A percentile compares a stretch with the other conserved stretches of the same genome.
These are phyloP conservation scores for Drosophila fulvimacula DNA, from an alignment of 2,888 invertebrate genomes.

Conservation along the genomic window DNA sequence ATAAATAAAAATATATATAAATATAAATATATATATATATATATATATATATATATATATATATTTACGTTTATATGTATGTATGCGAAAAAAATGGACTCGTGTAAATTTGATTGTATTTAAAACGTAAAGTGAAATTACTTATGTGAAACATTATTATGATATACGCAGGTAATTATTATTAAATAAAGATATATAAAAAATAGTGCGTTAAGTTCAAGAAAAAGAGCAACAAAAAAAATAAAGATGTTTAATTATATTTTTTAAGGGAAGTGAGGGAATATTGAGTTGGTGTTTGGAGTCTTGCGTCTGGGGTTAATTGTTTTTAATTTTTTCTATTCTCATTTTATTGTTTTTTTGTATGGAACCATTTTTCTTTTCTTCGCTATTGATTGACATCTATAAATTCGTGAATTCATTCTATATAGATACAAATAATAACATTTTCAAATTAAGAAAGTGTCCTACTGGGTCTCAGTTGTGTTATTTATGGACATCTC, in stretches of 20 bases:
- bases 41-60: constrained; percentile 22
- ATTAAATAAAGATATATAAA: constrained; percentile 72
- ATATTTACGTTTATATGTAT: constrained; percentile 17
- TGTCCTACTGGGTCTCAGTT: neutral
- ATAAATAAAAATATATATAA: constrained; percentile 23
- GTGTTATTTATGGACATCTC: constrained; percentile 4
- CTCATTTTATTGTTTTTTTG: too few species aligned
- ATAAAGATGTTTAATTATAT: neutral
- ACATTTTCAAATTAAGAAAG: neutral
- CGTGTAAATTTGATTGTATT: constrained; percentile 77
- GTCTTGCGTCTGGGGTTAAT: neutral
- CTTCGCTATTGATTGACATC: too few species aligned
- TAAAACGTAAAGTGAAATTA: constrained; percentile 55
- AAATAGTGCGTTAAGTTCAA: constrained; percentile 79
- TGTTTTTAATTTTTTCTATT: neutral
- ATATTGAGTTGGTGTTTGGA: neutral
- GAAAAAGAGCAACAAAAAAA: constrained; percentile 50
- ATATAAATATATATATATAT: constrained; percentile 17
- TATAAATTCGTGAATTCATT: too few species aligned
- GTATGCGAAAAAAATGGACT: constrained; percentile 49
- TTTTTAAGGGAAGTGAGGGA: neutral
- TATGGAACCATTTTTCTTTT: too few species aligned
- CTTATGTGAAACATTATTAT: constrained; percentile 72
- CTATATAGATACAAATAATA: too few species aligned
- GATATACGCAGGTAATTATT: constrained; percentile 71